Base-by-base conservation (phyloP, 2,888 invertebrate genomes). In the Creontiades dilutus region DNA sequence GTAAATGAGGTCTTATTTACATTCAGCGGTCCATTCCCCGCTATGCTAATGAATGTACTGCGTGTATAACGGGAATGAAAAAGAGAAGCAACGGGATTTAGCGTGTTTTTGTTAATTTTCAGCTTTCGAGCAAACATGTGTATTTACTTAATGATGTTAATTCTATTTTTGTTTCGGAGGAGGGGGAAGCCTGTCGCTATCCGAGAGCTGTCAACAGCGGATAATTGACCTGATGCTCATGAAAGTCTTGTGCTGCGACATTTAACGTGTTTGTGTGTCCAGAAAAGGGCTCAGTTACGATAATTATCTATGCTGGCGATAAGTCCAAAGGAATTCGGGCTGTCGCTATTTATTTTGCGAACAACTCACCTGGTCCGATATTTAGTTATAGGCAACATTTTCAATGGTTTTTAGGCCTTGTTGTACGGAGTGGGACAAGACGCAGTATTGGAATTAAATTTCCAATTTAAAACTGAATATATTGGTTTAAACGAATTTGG, bases 71-170 rank as follows among this genome's bases (percentile, higher is more conserved):
- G 23, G 19, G 61, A 61, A 68, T 23, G 68, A 23, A 68, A 27
- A 23, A 68, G 68, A 23, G 68, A 68, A 19, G 23, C 12, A 12
- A 68, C 68, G 68, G 9, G 68, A 27, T 68, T 23, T 23, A 9
- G 23, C 68, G 23, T 27, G 27, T 68, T 68, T 19, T 68, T 68
- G 68, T 68, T 68, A 68, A 68, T 68, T 68, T 68, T 68, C 68
- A 68, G 68, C 68, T 68, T 68, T 68, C 12, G 68, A 23, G 68
- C 68, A 68, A 68, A 68, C 68, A 23, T 68, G 23, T 68, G 68
- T 27, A 23, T 68, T 68, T 68, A 68, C 68, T 68, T 68, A 27
- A 68, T 68, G n/a, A 68, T 68, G 68, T 68, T 68, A 68, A 68
- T 68, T 68, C 23, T 23, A 23, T 68, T 68, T 68, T 27, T 68